Percentiles rank a stretch among this genome's conserved stretches.
phyloP scores from a whole-genome alignment of 2,797 vertebrate genomes.

The Arremon aurantiirostris region DNA sequence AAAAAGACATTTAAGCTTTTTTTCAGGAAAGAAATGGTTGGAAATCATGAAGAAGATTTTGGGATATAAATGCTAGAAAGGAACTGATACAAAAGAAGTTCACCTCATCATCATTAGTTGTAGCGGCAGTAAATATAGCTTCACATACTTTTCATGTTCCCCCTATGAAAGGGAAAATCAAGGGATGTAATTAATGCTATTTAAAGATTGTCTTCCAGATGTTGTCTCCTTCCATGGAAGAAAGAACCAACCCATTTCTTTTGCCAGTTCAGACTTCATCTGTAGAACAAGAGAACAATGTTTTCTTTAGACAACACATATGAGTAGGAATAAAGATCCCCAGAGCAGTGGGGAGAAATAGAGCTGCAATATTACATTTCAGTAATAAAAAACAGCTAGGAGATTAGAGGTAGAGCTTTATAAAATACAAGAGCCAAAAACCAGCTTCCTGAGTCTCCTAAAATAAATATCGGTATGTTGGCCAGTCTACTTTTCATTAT shows the following conservation, averaged over 20 bases:
- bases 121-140: background rate
- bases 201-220: background rate
- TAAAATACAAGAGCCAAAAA: conserved; percentile 11
- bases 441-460: background rate
- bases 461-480: conserved; percentile 29
- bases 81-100: background rate
- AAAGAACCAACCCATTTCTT: background rate
- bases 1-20: background rate
- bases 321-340: background rate
- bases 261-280: background rate
- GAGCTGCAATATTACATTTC: conserved; percentile 17
- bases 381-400: background rate
- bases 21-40: background rate
- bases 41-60: background rate
- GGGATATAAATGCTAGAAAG: background rate
- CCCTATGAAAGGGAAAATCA: background rate
- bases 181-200: background rate
- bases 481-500: conserved; percentile 35
- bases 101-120: background rate
- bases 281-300: background rate
- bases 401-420: conserved; percentile 19
- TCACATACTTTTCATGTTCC: background rate
- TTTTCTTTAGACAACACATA: background rate
- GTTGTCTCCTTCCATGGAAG: background rate
- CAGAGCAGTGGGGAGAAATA: background rate